Evolutionary conservation across 2,797 vertebrate species (phyloP).

Genomic region (Sandelia bainsii): DNA sequence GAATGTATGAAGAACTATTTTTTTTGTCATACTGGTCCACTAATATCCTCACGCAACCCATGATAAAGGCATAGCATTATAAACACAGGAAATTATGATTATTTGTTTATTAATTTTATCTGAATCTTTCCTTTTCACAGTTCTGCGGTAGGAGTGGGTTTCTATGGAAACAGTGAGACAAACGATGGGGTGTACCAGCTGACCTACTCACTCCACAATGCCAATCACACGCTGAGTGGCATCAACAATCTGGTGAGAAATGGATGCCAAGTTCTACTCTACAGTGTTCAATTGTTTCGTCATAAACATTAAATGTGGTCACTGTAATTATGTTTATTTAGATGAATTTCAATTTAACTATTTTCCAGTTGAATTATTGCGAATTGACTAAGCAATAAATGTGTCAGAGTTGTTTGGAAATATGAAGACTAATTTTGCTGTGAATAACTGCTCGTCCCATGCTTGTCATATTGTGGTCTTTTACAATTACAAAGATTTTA

Average conservation of each 20-base stretch:
- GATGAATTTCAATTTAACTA: neutral
- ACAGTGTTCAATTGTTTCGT: neutral
- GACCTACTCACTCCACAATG: conserved; percentile 92
- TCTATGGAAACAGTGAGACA: conserved; percentile 98
- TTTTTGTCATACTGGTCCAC: conserved; percentile 19
- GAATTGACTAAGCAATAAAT: conserved; percentile 1
- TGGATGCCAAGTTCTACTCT: conserved; percentile 17
- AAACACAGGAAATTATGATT: conserved; percentile 13
- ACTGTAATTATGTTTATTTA: neutral
- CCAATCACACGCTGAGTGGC: conserved; percentile 92
- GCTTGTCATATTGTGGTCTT: neutral
- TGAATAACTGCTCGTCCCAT: neutral
- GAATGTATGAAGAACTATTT: conserved; percentile 9
- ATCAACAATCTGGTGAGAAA: conserved; percentile 90
- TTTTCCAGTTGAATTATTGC: conserved; percentile 7
- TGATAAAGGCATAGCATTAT: neutral
- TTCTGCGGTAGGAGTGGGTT: conserved; percentile 92
- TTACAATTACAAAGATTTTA: conserved; percentile 27
- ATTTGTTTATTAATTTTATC: conserved; percentile 37
- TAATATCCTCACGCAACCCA: conserved; percentile 2
- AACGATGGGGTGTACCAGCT: conserved; percentile 95
- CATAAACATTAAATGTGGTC: conserved; percentile 3
- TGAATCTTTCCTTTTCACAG: conserved; percentile 73
- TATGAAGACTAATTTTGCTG: neutral
- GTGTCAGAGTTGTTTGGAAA: conserved; percentile 11